Evolutionary conservation across 2,797 vertebrate species (phyloP), one percentile per base, ranked within the genome.

Genomic region (Ficedula albicollis): DNA sequence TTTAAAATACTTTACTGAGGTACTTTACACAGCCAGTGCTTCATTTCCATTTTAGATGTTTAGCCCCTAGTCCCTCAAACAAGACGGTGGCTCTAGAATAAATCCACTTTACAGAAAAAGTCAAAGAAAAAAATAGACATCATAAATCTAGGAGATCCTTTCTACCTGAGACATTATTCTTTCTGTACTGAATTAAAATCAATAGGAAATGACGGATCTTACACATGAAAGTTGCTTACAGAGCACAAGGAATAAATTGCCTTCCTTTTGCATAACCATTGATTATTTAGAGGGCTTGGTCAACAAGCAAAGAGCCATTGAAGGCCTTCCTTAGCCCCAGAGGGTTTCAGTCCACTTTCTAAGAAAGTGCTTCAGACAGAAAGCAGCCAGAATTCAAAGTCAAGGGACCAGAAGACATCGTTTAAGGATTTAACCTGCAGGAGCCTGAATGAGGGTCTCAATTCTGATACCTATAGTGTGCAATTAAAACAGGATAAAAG

Each of bases 191-290:
- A 78, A 9, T 54, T 26, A 22, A 86, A 93, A 88, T 84, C 76
- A 73, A 39, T 79, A 59, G n/a, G 27, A 94, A 89, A 82, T 69
- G 13, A 63, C 51, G 76, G 66, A 51, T 62, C 29, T 56, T 67
- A 49, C 9, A 8, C 10, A 27, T 56, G 52, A n/a, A 86, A 95
- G 30, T 34, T 77, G 23, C 70, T 90, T 72, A 44, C 29, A 59
- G 36, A 93, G 54, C 51, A 69, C 10, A 27, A 46, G 34, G 18
- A 84, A 30, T n/a, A 87, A 69, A 44, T 44, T 62, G 26, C 34
- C 32, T 59, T 38, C 22, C 22, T 79, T 89, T 75, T 62, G 39
- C 36, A 48, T 51, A 84, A 39, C 6, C 6, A 21, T 48, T 66
- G 69, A 52, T 93, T 58, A 78, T 54, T 81, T 62, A 39, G 39